Percentiles rank a stretch among this genome's conserved stretches.
Conservation (phyloP, 2,888 invertebrate genomes). For the Conus canariensis region DNA sequence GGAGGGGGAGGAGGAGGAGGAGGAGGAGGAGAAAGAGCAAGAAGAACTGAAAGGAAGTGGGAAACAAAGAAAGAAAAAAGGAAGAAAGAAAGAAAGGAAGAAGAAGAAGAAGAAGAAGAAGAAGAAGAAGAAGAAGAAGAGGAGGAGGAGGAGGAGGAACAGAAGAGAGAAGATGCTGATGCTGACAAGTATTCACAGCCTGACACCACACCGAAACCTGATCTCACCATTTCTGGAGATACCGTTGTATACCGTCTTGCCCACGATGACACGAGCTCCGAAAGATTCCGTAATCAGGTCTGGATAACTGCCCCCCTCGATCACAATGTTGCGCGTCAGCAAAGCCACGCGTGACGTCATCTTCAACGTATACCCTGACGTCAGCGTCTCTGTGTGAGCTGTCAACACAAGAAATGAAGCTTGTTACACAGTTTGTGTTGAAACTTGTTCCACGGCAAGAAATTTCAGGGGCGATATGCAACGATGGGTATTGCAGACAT, state of each 20-base stretch:
- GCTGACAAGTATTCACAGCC: too few relatives aligned
- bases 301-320: constrained; percentile 68
- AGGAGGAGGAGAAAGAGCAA: not conserved
- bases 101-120: not conserved
- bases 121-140: too few relatives aligned
- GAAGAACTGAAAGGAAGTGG: not conserved
- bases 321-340: constrained; percentile 72
- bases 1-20: too few relatives aligned
- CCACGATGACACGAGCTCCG: constrained; percentile 70
- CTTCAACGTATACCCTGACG: constrained; percentile 52
- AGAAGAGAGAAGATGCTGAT: too few relatives aligned
- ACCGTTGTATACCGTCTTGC: constrained; percentile 52
- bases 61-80: too few relatives aligned
- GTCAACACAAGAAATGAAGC: not conserved
- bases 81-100: not conserved
- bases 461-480: too few relatives aligned
- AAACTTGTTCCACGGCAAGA: too few relatives aligned
- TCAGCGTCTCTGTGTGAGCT: constrained; percentile 55
- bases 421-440: too few relatives aligned
- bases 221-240: constrained; percentile 45
- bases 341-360: constrained; percentile 75
- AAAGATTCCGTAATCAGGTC: constrained; percentile 61
- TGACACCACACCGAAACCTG: not conserved
- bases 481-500: too few relatives aligned
- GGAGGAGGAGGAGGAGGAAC: too few relatives aligned